These are phyloP conservation scores for Caranx melampygus DNA, from an alignment of 2,113 vertebrate genomes.

Conservation along the genomic window DNA sequence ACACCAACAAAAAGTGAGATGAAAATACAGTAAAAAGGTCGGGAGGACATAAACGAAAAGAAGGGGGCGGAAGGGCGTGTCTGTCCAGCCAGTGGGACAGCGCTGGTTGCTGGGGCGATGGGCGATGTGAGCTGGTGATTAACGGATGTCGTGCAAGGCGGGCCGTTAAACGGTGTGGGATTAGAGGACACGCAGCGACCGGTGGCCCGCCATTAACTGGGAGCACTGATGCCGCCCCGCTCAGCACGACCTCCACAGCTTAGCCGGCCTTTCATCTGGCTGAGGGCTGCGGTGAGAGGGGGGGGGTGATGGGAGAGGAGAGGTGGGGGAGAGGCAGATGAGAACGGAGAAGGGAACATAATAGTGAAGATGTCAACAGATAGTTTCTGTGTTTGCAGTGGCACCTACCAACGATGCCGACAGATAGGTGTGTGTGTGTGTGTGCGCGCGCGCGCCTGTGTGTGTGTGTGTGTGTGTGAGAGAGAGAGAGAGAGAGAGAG, in stretches of 20 bases:
- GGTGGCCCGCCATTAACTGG: slow-evolving; percentile 71
- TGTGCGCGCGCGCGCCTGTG: slow-evolving; percentile 28
- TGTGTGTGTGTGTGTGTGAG: slow-evolving; percentile 20
- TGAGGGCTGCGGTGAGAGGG: slow-evolving; percentile 66
- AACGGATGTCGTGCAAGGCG: slow-evolving; percentile 76
- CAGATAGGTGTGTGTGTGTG: slow-evolving; percentile 56
- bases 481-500: too few species aligned
- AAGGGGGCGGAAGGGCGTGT: slow-evolving; percentile 72
- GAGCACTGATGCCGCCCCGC: slow-evolving; percentile 66
- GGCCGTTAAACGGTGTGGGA: slow-evolving; percentile 83
- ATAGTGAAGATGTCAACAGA: slow-evolving; percentile 83
- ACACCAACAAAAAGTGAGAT: slow-evolving; percentile 33
- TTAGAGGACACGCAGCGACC: slow-evolving; percentile 75
- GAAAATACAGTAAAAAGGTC: slow-evolving; percentile 50
- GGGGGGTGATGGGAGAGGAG: slow-evolving; percentile 25
- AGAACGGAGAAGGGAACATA: slow-evolving; percentile 62
- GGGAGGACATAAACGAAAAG: slow-evolving; percentile 54
- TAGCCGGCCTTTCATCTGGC: slow-evolving; percentile 83
- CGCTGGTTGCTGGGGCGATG: slow-evolving; percentile 76
- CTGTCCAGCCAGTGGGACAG: slow-evolving; percentile 62
- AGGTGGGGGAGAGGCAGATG: slow-evolving; percentile 21
- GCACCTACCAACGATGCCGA: slow-evolving; percentile 51
- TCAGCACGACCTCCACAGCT: slow-evolving; percentile 78
- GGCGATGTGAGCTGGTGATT: slow-evolving; percentile 83
- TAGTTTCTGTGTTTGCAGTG: slow-evolving; percentile 72